These are phyloP conservation scores for Trachelus stipa DNA, from an alignment of 2,888 invertebrate species.

Conservation along the genomic window DNA sequence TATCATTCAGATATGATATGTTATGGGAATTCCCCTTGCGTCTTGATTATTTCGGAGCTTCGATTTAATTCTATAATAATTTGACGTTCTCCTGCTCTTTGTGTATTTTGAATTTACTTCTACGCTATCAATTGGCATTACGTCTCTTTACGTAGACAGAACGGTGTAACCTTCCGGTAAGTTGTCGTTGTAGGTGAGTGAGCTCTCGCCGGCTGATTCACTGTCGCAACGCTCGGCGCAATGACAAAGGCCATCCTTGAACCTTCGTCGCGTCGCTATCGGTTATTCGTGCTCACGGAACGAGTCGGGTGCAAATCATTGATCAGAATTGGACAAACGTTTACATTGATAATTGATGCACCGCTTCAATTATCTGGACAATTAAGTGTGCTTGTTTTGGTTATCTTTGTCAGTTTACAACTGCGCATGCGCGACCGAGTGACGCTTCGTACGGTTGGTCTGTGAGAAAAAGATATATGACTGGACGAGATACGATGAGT, in stretches of 20 bases:
- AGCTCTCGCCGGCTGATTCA: constrained; percentile 45
- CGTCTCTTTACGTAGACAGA: background rate
- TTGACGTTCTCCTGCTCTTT: background rate
- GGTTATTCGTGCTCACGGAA: constrained; percentile 6
- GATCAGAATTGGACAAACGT: background rate
- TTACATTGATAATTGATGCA: background rate
- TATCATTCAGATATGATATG: background rate
- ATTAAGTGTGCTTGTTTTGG: background rate
- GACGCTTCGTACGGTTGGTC: background rate
- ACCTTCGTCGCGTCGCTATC: constrained; percentile 14
- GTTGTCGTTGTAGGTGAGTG: background rate
- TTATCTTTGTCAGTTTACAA: background rate
- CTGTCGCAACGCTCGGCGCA: constrained; percentile 34
- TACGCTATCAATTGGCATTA: background rate
- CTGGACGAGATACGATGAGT: background rate
- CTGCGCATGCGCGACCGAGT: background rate
- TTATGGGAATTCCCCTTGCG: background rate
- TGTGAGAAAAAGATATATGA: background rate
- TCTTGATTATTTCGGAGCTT: background rate
- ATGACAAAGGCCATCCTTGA: constrained; percentile 49
- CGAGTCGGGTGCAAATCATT: background rate
- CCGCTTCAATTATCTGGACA: background rate
- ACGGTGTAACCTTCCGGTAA: background rate
- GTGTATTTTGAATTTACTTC: background rate
- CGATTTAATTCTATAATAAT: background rate